Conservation (phyloP, 2,113 vertebrate species). For the Rhagologus leucostigma region DNA sequence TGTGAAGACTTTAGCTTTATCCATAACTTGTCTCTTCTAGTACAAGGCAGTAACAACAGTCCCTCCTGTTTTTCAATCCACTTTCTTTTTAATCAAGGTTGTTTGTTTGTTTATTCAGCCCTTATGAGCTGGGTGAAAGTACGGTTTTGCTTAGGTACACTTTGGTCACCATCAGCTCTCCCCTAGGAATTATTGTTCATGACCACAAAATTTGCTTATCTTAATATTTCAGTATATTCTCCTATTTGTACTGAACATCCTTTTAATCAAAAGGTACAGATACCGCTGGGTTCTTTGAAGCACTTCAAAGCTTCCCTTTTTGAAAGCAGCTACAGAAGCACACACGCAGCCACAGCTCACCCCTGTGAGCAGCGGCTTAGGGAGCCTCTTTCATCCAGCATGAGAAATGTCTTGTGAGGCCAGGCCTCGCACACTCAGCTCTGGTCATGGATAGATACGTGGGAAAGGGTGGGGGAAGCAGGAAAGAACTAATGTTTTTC, state of each 20-base stretch:
- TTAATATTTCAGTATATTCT: constrained; percentile 60
- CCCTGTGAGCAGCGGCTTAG: background rate
- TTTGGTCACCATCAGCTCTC: constrained; percentile 7
- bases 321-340: background rate
- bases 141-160: constrained; percentile 10
- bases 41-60: background rate
- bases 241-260: constrained; percentile 51
- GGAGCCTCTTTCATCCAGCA: background rate
- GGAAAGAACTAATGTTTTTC: background rate
- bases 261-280: constrained; percentile 57
- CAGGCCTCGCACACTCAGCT: accelerated
- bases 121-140: background rate
- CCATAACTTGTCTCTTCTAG: background rate
- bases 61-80: background rate
- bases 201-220: constrained; percentile 36
- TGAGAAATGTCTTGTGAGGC: background rate
- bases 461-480: background rate
- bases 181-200: constrained; percentile 46
- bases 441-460: background rate
- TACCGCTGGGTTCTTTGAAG: constrained; percentile 49
- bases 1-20: background rate
- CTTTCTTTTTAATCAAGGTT: constrained; percentile 16
- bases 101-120: constrained; percentile 55
- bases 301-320: constrained; percentile 42
- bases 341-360: background rate